phyloP scores from a whole-genome alignment of 2,888 invertebrate species.

The Drosophila subsilvestris region DNA sequence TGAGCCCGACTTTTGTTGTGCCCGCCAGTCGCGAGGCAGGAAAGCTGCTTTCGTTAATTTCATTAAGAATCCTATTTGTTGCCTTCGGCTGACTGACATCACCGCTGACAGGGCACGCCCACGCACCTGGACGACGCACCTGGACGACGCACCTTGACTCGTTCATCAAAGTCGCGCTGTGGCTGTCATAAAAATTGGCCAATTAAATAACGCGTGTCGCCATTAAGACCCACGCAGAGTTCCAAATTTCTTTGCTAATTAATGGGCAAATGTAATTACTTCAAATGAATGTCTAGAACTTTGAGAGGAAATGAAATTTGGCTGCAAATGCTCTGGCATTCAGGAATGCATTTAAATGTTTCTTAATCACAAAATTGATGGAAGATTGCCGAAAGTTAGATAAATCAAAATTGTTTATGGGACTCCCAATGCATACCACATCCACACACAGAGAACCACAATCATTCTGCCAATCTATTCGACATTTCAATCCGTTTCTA shows the following conservation, averaged over 20 bases:
- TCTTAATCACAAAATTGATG: background rate
- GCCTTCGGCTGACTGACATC: constrained; percentile 31
- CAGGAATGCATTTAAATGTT: background rate
- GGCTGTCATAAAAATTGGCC: constrained; percentile 46
- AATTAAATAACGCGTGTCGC: constrained; percentile 53
- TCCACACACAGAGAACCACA: background rate
- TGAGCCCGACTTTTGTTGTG: constrained; percentile 17
- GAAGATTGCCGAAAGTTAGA: constrained; percentile 7
- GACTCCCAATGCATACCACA: constrained; percentile 5
- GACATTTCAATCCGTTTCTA: constrained; percentile 25
- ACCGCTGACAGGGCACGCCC: constrained; percentile 8
- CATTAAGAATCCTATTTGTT: constrained; percentile 43
- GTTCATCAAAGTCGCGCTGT: constrained; percentile 42
- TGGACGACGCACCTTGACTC: constrained; percentile 33
- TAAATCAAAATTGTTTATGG: constrained; percentile 29
- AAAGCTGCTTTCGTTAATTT: constrained; percentile 45
- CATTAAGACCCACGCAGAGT: constrained; percentile 30
- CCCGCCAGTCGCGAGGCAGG: background rate
- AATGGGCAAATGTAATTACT: constrained; percentile 59
- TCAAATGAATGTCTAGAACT: constrained; percentile 14
- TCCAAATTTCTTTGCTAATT: constrained; percentile 51
- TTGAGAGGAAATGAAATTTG: background rate
- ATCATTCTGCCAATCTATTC: constrained; percentile 27
- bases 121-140: constrained; percentile 14
- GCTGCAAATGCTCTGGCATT: constrained; percentile 6